Conservation (phyloP, 2,113 vertebrate species). For the Chrysochloris asiatica region DNA sequence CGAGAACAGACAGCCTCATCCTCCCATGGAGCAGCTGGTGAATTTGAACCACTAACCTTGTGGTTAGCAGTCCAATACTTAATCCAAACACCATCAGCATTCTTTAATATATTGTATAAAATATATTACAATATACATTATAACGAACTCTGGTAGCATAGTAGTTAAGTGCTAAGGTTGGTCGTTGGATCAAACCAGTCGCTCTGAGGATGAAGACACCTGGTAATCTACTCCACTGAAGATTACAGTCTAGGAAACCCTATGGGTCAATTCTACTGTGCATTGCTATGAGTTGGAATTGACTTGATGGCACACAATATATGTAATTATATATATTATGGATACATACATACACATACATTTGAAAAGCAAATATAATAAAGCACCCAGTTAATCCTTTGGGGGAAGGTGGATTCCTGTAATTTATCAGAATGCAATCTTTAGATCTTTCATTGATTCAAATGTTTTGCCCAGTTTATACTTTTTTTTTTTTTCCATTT, state of each 20-base stretch:
- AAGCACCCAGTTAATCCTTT: not conserved
- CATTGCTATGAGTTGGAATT: too few relatives aligned
- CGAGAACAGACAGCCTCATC: not conserved
- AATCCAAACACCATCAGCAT: not conserved
- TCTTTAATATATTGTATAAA: not conserved
- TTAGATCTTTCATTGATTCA: not conserved
- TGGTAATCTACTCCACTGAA: too few relatives aligned
- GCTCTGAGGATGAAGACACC: too few relatives aligned
- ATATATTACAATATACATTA: too few relatives aligned
- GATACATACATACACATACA: not conserved
- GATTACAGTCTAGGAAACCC: too few relatives aligned
- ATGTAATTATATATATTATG: too few relatives aligned
- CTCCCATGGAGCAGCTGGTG: not conserved
- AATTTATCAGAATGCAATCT: not conserved
- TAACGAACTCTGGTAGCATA: too few relatives aligned
- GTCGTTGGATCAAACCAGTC: too few relatives aligned
- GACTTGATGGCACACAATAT: too few relatives aligned
- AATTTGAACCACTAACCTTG: not conserved
- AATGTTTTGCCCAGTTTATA: not conserved
- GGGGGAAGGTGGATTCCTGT: not conserved
- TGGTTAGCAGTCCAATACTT: not conserved
- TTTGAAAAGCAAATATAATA: slow-evolving; percentile 18
- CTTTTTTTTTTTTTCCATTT: too few relatives aligned
- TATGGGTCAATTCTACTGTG: too few relatives aligned
- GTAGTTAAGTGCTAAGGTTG: too few relatives aligned